Evolutionary conservation across 64 coral and sea anemone genomes (phyloP), one percentile per base, ranked within the genome.

Genomic region (Dendronephthya gigantea): DNA sequence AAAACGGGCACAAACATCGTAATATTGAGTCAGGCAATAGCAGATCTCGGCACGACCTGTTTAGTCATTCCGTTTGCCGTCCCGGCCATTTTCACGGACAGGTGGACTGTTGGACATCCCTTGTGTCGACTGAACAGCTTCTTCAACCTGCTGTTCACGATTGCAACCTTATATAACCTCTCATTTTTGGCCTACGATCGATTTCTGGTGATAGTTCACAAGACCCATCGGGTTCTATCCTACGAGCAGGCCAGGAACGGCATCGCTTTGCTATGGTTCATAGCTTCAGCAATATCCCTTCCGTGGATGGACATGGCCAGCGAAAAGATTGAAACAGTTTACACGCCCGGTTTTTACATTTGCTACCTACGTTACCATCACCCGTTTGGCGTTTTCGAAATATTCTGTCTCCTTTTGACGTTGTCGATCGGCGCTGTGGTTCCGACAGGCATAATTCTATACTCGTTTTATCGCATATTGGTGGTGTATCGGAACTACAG

Each of bases 101-200:
- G 48, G 0, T 96, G 94, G 94, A 75, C 90, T 16, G 68, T 96
- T 39, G 89, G 91, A 8, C 52, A 93, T 31, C 50, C 56, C 16
- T 27, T 91, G 14, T 92, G 91, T 68, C 14, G 35, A 9, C 91
- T 49, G 4, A 88, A 89, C 13, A 45, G 74, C 0, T 96, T 96
- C 37, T 87, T 93, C 4, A 96, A 96, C 86, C 83, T 93, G 88
- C 92, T 83, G 83, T 96, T 96, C 23, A 93, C 94, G 8, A 83
- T 87, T 22, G 86, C 90, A 83, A 96, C 94, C 15, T 40, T 96
- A 39, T 31, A 90, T 0, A 90, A 93, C 14, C 68, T 93, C 7
- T 58, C 89, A 39, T 27, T 91, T 1, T 88, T 96, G 28, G 83
- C 91, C 12, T 82, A 88, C 40, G 91, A 96, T 84, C 65, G 94